Evolutionary conservation across 1,140 invertebrate genomes (phyloP).

Genomic region (Drosophila cardini): DNA sequence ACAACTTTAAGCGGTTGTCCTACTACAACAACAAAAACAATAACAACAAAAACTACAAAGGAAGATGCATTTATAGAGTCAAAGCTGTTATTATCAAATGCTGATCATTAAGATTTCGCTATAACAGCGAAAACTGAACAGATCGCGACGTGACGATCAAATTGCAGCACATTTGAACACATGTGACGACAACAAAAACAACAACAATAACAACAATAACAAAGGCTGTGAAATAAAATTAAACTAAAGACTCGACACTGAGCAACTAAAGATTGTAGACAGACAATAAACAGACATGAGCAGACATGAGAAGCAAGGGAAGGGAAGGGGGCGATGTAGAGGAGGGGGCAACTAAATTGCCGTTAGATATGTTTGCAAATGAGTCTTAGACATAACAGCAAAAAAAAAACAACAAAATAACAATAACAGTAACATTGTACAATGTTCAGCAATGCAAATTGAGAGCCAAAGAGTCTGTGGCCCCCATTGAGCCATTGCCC

Average conservation of each 20-base stretch:
- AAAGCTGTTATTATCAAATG: constrained; percentile 73
- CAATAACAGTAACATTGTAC: constrained; percentile 59
- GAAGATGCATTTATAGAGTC: constrained; percentile 11
- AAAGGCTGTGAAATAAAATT: constrained; percentile 75
- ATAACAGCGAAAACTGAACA: constrained; percentile 29
- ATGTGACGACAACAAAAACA: constrained; percentile 40
- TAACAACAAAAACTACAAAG: constrained; percentile 10
- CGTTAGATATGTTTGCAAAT: constrained; percentile 78
- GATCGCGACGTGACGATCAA: constrained; percentile 75
- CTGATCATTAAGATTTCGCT: constrained; percentile 76
- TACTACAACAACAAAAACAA: constrained; percentile 60
- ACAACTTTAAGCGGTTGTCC: constrained; percentile 21
- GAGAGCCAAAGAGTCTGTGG: constrained; percentile 51
- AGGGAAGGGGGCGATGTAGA: no score
- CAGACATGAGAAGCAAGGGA: neutral
- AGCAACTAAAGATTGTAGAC: constrained; percentile 12
- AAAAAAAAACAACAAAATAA: constrained; percentile 15
- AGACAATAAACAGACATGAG: constrained; percentile 63
- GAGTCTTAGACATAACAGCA: constrained; percentile 61
- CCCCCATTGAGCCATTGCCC: constrained; percentile 34
- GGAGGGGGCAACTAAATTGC: constrained; percentile 64
- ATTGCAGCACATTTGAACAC: constrained; percentile 77
- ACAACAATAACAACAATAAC: neutral
- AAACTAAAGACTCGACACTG: constrained; percentile 55
- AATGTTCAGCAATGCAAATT: constrained; percentile 70